Base-by-base conservation (phyloP, 2,113 vertebrate genomes). In the Scortum barcoo region DNA sequence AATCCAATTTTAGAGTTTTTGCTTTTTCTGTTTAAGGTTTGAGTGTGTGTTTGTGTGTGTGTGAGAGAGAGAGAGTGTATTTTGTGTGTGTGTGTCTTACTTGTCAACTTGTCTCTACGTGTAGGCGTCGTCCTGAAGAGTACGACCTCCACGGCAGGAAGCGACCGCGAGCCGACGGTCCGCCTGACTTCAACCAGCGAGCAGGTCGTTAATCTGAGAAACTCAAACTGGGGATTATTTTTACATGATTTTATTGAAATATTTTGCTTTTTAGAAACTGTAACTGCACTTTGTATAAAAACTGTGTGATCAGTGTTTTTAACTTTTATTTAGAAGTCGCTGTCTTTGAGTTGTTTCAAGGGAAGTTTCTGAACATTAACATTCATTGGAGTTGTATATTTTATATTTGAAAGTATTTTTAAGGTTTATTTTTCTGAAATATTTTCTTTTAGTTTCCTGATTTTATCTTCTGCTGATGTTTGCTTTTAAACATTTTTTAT, bases 131-230 rank as follows among this genome's bases (percentile, higher is more conserved):
- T 90, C 97, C 97, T 89, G 97, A 99, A 95, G 98, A 99, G 93
- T 99, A 96, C 95, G 98, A 99, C 96, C 96, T 99, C 94, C 97
- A 99, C 93, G 97, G 96, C 97, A 97, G 98, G 96, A 99, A 99
- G 96, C 96, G 98, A 92, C 97, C 96, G 90, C 96, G 98, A 94
- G 96, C 97, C 93, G 98, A 99, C 90, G 98, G 98, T 95, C 95
- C 97, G 63, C 96, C 97, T 74, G 98, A 99, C 94, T 99, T 99
- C 96, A 97, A 96, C 91, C 97, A 98, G 94, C 96, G 98, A 97
- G 96, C 97, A 99, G 98, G 62, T 65, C 1, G 14, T 65, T 63
- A 63, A 40, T 38, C 19, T 61, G 58, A 74, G 36, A 72, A 24
- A 28, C 50, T 30, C 4, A 30, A 17, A 26, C 4, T 75, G 0